Evolutionary conservation across 1,140 invertebrate genomes (phyloP), one percentile per base, ranked within the genome.

Genomic region (Planococcus citri): DNA sequence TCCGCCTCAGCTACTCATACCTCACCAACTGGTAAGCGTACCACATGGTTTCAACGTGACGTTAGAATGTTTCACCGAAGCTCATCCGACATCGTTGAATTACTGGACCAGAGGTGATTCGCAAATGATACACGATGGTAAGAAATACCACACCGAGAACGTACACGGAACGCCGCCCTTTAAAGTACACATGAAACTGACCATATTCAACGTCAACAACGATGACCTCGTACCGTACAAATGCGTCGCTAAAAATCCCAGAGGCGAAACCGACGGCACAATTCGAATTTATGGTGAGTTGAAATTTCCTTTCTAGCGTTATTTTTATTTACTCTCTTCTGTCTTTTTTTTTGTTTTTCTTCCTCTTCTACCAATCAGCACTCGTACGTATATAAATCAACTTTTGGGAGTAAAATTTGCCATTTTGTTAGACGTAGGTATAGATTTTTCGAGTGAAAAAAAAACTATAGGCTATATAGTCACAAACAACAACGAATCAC

Each of bases 181-280:
- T 75, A 92, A 91, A 75, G 69, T 87, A 14, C 89, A 91, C 74
- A 92, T 92, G 90, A 85, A 83, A 72, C 80, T 92, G 25, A 86
- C 86, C 12, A 90, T 92, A 72, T 80, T 82, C 73, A 84, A 90
- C 76, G 86, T 92, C 25, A 81, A 86, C 74, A 85, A 86, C 69
- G 75, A 77, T 57, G 91, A 94, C 78, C 92, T 90, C 76, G 91
- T 91, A 14, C 89, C 85, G 68, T 95, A 95, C 80, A 94, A 93
- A 78, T 95, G 93, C 77, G 88, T 94, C 1, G 92, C 91, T 41
- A 95, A 94, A 80, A 95, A 95, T 83, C 91, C 91, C 25, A 82
- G 92, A 69, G 92, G 92, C 71, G 91, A 94, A 78, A 95, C 92
- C 6, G 92, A 95, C 77, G 92, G 92, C 58, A 88, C 87, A 51